phyloP scores from a whole-genome alignment of 2,888 invertebrate genomes.

The Drosophila limbata region DNA sequence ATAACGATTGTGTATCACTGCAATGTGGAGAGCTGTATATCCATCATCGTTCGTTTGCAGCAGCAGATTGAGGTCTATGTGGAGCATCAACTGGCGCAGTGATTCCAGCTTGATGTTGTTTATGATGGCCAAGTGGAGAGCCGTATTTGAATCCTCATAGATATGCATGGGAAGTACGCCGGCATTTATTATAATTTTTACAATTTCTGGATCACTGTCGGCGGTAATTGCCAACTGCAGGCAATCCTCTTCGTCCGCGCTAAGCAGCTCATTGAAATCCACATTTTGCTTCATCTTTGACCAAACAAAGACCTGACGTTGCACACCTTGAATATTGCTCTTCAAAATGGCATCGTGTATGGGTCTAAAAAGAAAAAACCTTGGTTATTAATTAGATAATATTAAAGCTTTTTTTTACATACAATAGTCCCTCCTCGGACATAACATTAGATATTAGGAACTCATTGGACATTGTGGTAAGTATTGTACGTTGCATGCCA shows the following conservation, averaged over 20 bases:
- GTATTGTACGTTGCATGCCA: slow-evolving; percentile 22
- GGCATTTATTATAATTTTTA: slow-evolving; percentile 66
- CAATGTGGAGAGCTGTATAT: slow-evolving; percentile 81
- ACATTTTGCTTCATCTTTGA: slow-evolving; percentile 31
- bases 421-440: slow-evolving; percentile 60
- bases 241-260: slow-evolving; percentile 76
- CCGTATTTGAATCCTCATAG: slow-evolving; percentile 79
- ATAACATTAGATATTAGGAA: slow-evolving; percentile 29
- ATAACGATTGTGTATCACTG: slow-evolving; percentile 77
- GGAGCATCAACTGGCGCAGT: slow-evolving; percentile 66
- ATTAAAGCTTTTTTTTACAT: too few species aligned
- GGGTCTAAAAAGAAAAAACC: slow-evolving; percentile 54
- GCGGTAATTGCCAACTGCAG: slow-evolving; percentile 76
- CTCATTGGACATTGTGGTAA: slow-evolving; percentile 57
- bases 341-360: slow-evolving; percentile 72
- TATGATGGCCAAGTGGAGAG: slow-evolving; percentile 81
- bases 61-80: slow-evolving; percentile 73
- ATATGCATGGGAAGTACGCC: slow-evolving; percentile 65
- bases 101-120: slow-evolving; percentile 70
- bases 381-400: neutral
- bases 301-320: slow-evolving; percentile 72
- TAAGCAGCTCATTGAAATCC: slow-evolving; percentile 71
- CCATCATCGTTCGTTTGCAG: slow-evolving; percentile 81
- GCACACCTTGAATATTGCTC: slow-evolving; percentile 55
- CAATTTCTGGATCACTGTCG: slow-evolving; percentile 66